Evolutionary conservation across 64 coral and sea anemone species (phyloP).

Genomic region (Montipora capricornis): DNA sequence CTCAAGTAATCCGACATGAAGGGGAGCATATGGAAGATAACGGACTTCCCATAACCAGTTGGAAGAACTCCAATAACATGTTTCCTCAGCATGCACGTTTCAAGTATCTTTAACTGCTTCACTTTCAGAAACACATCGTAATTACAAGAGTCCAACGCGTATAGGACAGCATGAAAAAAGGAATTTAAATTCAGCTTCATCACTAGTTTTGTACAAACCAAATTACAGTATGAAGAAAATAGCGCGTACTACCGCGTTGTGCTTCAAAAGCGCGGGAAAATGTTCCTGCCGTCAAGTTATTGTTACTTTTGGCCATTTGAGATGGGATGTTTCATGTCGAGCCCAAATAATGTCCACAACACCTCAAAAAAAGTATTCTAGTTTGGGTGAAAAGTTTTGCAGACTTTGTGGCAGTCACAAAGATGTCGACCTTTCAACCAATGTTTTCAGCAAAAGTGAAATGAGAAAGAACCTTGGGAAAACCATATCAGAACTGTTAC

Average conservation of each 20-base stretch:
- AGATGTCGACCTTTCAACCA: background rate
- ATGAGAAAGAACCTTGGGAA: background rate
- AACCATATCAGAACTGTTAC: background rate
- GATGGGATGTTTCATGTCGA: too few species aligned
- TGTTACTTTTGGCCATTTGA: too few species aligned
- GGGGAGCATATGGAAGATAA: constrained; percentile 43
- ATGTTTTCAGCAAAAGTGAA: constrained; percentile 13
- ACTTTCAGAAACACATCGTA: constrained; percentile 39
- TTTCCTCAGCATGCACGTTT: constrained; percentile 19
- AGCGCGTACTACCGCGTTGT: background rate
- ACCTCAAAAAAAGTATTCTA: constrained; percentile 7
- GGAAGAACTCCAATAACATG: constrained; percentile 35
- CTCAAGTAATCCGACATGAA: constrained; percentile 16
- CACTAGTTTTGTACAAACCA: background rate
- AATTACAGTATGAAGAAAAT: background rate
- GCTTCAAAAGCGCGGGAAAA: too few species aligned
- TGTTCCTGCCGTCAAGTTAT: too few species aligned
- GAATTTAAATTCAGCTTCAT: constrained; percentile 9
- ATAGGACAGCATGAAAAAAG: constrained; percentile 12
- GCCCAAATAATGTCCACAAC: background rate
- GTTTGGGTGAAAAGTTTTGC: background rate
- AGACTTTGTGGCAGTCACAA: constrained; percentile 10
- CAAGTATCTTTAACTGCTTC: constrained; percentile 21
- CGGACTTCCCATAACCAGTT: constrained; percentile 55
- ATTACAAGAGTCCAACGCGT: background rate